Evolutionary conservation across 2,888 invertebrate genomes (phyloP), one percentile per base, ranked within the genome.

Genomic region (Pseudococcus jackbeardsleyi): DNA sequence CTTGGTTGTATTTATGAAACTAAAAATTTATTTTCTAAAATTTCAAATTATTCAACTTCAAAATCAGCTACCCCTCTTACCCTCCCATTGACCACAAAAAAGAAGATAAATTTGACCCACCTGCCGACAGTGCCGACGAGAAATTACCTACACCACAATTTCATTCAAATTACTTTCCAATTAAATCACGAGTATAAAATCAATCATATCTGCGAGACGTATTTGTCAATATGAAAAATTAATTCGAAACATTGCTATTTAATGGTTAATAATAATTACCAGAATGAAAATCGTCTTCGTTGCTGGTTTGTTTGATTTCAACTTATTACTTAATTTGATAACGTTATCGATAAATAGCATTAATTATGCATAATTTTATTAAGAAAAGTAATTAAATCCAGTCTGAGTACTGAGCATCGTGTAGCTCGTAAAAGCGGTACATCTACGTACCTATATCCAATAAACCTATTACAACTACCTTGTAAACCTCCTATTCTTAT

Each of bases 281-380:
- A 12, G 68, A 68, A 68, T 22, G 68, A 26, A 68, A 64, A 26
- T 26, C 68, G 26, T 68, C 68, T 68, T 68, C 68, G 15, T 68
- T 68, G 42, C 42, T 42, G 68, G 26, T 68, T 68, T 26, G 68
- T 68, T 68, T 68, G 68, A 68, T 68, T 68, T 68, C 68, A 11
- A 4, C 9, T 64, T 64, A 19, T 22, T 19, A 64, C 19, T 68
- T 68, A 26, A 68, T 68, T 68, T 68, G 68, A 68, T 68, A 68
- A 68, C 68, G 68, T 68, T 68, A 68, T 68, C 68, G 26, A n/a
- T 26, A 68, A 68, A 68, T 68, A 12, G 68, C 68, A 68, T 26
- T 68, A 68, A 68, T 68, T 68, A 68, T 68, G 68, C 68, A 68
- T 68, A 68, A 68, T 68, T 68, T 68, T 68, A 68, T 68, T 26